A percentile compares a stretch with the other conserved stretches of the same genome.
phyloP scores from a whole-genome alignment of 2,797 vertebrate genomes.

The Hypotaenidia philippensis region DNA sequence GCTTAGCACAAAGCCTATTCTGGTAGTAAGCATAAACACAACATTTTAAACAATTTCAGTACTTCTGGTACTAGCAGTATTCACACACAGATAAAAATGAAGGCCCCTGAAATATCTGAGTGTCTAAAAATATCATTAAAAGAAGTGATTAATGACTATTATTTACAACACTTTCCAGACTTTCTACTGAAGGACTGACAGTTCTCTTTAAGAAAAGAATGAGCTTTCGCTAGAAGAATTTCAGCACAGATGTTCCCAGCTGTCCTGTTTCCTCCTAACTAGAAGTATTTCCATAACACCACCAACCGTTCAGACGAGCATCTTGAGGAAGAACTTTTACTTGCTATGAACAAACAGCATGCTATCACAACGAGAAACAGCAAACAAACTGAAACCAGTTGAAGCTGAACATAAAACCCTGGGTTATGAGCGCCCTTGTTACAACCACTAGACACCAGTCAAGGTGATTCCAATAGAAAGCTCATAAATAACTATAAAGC shows the following conservation, averaged over 20 bases:
- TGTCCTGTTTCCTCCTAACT: not conserved
- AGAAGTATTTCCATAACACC: not conserved
- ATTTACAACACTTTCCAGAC: not conserved
- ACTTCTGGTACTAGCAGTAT: not conserved
- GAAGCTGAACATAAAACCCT: not conserved
- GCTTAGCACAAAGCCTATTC: not conserved
- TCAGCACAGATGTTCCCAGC: slow-evolving; percentile 13
- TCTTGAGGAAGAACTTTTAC: not conserved
- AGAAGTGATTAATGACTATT: not conserved
- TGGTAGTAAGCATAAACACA: not conserved
- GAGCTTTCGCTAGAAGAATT: not conserved
- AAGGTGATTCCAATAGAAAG: not conserved
- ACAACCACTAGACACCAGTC: not conserved
- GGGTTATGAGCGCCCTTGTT: not conserved
- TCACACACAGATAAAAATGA: not conserved
- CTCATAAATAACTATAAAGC: slow-evolving; percentile 12
- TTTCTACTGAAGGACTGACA: not conserved
- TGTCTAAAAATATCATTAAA: not conserved
- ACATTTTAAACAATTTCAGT: not conserved
- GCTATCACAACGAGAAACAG: not conserved
- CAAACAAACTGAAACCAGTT: not conserved
- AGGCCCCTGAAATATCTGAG: not conserved
- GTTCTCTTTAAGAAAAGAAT: not conserved
- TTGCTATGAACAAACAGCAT: not conserved
- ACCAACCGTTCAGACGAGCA: not conserved